Evolutionary conservation across 2,888 invertebrate genomes (phyloP).

Genomic region (Lysandra bellargus): DNA sequence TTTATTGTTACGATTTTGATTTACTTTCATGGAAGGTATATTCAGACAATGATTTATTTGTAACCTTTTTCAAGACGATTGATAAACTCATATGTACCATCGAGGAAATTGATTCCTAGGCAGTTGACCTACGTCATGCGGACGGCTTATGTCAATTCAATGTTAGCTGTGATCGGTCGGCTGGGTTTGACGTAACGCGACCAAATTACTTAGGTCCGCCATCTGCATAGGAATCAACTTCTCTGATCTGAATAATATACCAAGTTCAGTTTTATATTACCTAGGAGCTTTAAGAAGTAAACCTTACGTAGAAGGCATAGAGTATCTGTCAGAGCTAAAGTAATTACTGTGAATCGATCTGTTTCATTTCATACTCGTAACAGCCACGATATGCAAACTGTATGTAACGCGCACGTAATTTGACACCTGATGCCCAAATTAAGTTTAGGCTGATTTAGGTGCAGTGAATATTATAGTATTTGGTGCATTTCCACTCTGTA

Average conservation of each 20-base stretch:
- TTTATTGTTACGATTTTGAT: not conserved
- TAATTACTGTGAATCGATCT: not conserved
- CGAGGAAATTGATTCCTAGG: too few relatives aligned
- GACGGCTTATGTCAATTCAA: too few relatives aligned
- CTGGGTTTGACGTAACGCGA: too few relatives aligned
- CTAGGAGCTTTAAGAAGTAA: too few relatives aligned
- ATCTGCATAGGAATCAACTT: too few relatives aligned
- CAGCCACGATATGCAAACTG: slow-evolving; percentile 2
- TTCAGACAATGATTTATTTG: not conserved
- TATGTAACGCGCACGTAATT: slow-evolving; percentile 1
- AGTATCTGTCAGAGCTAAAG: not conserved
- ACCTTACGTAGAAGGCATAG: not conserved
- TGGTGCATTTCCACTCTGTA: not conserved
- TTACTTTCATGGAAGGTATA: not conserved
- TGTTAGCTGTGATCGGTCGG: too few relatives aligned
- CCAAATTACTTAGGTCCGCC: too few relatives aligned
- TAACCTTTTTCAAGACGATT: not conserved
- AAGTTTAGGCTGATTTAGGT: not conserved
- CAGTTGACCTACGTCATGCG: too few relatives aligned
- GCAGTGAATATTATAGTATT: not conserved
- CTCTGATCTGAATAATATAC: not conserved
- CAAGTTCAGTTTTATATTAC: not conserved
- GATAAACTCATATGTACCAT: not conserved
- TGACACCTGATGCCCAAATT: slow-evolving; percentile 6
- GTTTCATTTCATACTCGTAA: not conserved